phyloP scores from a whole-genome alignment of 2,888 invertebrate species.

The Drosophila algonquin region DNA sequence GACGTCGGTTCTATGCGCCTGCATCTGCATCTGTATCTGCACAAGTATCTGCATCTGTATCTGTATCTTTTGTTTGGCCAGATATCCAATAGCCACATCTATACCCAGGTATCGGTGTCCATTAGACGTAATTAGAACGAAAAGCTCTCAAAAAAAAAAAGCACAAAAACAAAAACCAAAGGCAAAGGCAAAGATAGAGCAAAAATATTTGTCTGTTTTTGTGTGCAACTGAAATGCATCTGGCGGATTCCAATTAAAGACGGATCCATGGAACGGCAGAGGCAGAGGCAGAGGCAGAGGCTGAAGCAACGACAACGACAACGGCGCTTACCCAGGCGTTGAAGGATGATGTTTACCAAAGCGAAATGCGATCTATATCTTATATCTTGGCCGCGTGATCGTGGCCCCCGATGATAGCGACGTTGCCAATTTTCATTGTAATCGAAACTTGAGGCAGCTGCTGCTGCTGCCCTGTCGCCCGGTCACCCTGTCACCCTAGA shows the following conservation, averaged over 20 bases:
- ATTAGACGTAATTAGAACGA: conserved; percentile 68
- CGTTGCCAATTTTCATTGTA: conserved; percentile 46
- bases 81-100: conserved; percentile 52
- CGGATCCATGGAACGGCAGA: not conserved
- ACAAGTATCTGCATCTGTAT: conserved; percentile 6
- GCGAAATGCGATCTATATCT: conserved; percentile 54
- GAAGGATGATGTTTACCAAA: conserved; percentile 58
- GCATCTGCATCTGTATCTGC: conserved; percentile 18
- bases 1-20: conserved; percentile 45
- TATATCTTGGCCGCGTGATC: conserved; percentile 26
- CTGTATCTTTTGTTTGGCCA: conserved; percentile 24
- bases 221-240: conserved; percentile 64
- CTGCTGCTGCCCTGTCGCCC: conserved; percentile 17
- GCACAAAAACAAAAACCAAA: not conserved
- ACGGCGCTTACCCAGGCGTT: conserved; percentile 56
- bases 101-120: conserved; percentile 50
- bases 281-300: too few species aligned
- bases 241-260: conserved; percentile 71
- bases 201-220: conserved; percentile 3
- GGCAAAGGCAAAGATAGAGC: conserved; percentile 22
- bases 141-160: conserved; percentile 19
- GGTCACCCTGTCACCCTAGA: conserved; percentile 32
- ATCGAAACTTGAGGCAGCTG: conserved; percentile 61
- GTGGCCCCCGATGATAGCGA: conserved; percentile 11
- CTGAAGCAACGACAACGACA: not conserved